Base-by-base conservation (phyloP, 2,888 invertebrate species). In the Orthosia gothica region DNA sequence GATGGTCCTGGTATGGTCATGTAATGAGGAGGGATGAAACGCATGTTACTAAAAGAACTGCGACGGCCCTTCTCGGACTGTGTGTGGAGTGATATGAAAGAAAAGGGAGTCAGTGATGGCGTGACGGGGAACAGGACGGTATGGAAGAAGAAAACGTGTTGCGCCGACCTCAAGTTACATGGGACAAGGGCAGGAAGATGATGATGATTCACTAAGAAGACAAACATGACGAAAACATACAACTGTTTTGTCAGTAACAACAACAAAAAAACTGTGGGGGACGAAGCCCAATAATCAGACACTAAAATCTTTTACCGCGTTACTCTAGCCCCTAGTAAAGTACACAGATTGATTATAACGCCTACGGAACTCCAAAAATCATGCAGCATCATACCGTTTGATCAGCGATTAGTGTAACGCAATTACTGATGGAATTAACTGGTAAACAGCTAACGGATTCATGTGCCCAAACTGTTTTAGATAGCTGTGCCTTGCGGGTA, bases 381-480 rank as follows among this genome's bases (percentile, higher is more conserved):
- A 70, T 74, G 87, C 87, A 47, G 3, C 70, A 66, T 86, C 86
- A 86, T 85, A 74, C 50, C 13, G 26, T 76, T 74, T 87, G 83
- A 86, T 86, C 74, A 74, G 61, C 62, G 76, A 81, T 83, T 86
- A 79, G 57, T 62, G 2, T 47, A 67, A 66, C 67, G 68, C 73
- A 82, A 82, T 87, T 87, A 85, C 74, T 64, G 64, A 65, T 23
- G 66, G 61, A 66, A 66, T 86, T 70, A 76, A 66, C 67, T 61
- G 47, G 49, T 65, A 63, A 40, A 57, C n/a, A n/a, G 12, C 0
- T 79, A 71, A 81, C 81, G 68, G 70, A 55, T 49, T 78, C 26
- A 2, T 77, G n/a, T 26, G 64, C 7, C 59, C 0, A 83, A 66
- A 74, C 58, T 52, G 65, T 79, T 54, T 20, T 64, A 9, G 12